Evolutionary conservation across 2,113 vertebrate genomes (phyloP).

Genomic region (Verasper variegatus): DNA sequence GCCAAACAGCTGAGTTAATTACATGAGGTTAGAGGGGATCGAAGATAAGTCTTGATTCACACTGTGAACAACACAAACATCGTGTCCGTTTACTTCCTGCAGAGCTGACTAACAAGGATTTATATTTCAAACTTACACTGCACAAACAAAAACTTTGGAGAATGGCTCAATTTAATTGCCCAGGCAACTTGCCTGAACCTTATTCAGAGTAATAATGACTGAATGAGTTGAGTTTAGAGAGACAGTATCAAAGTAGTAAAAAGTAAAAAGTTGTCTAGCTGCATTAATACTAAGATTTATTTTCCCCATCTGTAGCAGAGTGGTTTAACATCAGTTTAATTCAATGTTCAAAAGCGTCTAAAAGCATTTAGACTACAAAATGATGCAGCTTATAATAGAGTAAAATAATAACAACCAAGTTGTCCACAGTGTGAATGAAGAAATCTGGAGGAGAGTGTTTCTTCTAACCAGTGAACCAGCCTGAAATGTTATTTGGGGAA

Average conservation of each 20-base stretch:
- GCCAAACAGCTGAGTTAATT: too few relatives aligned
- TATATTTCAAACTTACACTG: neutral
- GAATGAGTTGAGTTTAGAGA: too few relatives aligned
- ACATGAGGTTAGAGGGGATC: too few relatives aligned
- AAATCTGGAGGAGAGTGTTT: neutral
- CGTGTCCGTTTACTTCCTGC: slow-evolving; percentile 2
- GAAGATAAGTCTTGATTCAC: slow-evolving; percentile 9
- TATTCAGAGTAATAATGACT: too few relatives aligned
- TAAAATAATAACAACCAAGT: neutral
- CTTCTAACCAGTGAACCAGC: too few relatives aligned
- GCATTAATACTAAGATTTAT: neutral
- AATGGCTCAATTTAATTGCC: too few relatives aligned
- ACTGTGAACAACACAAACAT: slow-evolving; percentile 26
- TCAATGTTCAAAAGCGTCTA: neutral
- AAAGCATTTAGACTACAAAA: too few relatives aligned
- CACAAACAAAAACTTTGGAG: too few relatives aligned
- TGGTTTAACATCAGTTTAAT: neutral
- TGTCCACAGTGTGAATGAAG: slow-evolving; percentile 29
- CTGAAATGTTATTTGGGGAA: neutral
- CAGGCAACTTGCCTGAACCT: too few relatives aligned
- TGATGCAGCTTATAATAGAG: too few relatives aligned
- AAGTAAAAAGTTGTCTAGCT: too few relatives aligned
- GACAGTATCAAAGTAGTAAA: too few relatives aligned
- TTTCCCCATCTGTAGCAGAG: neutral
- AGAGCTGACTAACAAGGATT: neutral